Conservation (phyloP, 2,797 vertebrate species). For the Craterocephalus amniculus region DNA sequence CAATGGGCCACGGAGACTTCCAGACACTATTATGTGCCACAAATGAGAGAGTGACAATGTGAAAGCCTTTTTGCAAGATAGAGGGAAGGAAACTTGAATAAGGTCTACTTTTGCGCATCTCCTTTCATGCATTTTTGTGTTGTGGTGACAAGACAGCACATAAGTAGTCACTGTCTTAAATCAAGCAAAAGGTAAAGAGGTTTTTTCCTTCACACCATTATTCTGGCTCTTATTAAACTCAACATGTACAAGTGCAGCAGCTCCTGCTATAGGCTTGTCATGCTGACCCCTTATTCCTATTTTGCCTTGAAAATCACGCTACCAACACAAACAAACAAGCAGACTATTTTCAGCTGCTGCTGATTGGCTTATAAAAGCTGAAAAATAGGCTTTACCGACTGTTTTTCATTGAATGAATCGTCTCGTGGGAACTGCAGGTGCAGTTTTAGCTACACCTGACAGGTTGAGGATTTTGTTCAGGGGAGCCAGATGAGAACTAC, state of each 20-base stretch:
- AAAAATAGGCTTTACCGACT: constrained; percentile 43
- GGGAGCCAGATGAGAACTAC: constrained; percentile 58
- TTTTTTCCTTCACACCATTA: constrained; percentile 48
- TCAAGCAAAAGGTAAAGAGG: constrained; percentile 63
- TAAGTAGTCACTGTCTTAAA: constrained; percentile 73
- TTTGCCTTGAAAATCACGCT: constrained; percentile 20
- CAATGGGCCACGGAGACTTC: constrained; percentile 81
- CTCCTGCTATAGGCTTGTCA: constrained; percentile 17
- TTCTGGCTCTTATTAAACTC: constrained; percentile 52
- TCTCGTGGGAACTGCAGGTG: constrained; percentile 36
- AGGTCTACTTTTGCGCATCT: constrained; percentile 73
- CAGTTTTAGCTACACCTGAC: constrained; percentile 40
- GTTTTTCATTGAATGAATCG: constrained; percentile 50
- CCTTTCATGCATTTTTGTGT: constrained; percentile 74
- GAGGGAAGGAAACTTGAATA: constrained; percentile 73
- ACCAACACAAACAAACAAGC: constrained; percentile 44
- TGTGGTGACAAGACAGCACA: constrained; percentile 75
- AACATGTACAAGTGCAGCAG: constrained; percentile 36
- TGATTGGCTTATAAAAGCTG: constrained; percentile 39
- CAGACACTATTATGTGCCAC: constrained; percentile 82
- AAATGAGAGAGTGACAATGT: constrained; percentile 79
- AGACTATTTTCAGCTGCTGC: constrained; percentile 11
- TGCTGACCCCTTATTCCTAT: constrained; percentile 36
- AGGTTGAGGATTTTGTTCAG: constrained; percentile 52
- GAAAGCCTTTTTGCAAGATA: constrained; percentile 80